A percentile compares a stretch with the other conserved stretches of the same genome.
Conservation (phyloP, 2,797 vertebrate genomes). For the Gymnodraco acuticeps region DNA sequence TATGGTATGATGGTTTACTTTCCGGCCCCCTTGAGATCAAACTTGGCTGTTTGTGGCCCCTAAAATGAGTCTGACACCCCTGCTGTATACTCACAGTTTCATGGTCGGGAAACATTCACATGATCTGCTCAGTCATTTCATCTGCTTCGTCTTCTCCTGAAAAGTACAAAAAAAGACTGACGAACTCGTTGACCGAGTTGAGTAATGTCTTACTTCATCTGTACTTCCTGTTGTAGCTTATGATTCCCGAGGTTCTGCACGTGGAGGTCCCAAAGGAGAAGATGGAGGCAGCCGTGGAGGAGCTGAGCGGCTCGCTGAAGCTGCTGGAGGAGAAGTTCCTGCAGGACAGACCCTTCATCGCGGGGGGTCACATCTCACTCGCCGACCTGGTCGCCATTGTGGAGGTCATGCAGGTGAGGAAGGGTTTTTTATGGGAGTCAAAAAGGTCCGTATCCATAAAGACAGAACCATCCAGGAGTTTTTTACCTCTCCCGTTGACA, state of each 20-base stretch:
- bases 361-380: slow-evolving; percentile 84
- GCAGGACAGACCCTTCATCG: slow-evolving; percentile 85
- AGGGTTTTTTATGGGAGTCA: no score
- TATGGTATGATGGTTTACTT: no score
- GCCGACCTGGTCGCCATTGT: slow-evolving; percentile 89
- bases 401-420: slow-evolving; percentile 89
- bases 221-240: slow-evolving; percentile 9
- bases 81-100: no score
- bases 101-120: not conserved
- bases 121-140: not conserved
- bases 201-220: not conserved
- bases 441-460: no score
- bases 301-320: slow-evolving; percentile 76
- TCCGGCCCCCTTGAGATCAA: no score
- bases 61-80: no score
- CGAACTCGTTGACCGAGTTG: not conserved
- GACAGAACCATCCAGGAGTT: no score
- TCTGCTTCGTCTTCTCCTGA: not conserved
- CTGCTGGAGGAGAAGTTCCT: slow-evolving; percentile 88
- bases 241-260: slow-evolving; percentile 49
- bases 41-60: no score
- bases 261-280: slow-evolving; percentile 74
- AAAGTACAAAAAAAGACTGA: no score
- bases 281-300: slow-evolving; percentile 71
- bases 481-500: no score